A percentile compares a stretch with the other conserved stretches of the same genome.
Conservation (phyloP, 2,888 invertebrate species). For the Tipula unca region DNA sequence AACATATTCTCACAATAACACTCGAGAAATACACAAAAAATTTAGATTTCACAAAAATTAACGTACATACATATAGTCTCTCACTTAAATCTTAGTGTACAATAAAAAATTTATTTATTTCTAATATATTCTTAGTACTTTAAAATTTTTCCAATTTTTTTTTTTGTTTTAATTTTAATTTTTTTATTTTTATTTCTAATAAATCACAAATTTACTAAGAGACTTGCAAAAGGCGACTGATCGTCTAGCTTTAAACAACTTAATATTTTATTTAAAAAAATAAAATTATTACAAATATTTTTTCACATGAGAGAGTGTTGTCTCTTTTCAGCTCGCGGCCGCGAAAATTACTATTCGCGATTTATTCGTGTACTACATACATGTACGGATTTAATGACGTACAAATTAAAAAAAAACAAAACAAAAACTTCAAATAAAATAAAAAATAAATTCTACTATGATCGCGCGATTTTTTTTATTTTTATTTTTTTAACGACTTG, state of each 20-base stretch:
- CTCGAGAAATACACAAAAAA: not conserved
- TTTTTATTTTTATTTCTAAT: slow-evolving; percentile 1
- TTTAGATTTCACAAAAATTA: not conserved
- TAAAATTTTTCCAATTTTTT: not conserved
- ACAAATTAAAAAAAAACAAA: not conserved
- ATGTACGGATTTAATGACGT: slow-evolving; percentile 9
- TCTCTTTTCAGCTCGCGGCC: not conserved
- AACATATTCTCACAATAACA: not conserved
- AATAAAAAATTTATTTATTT: not conserved
- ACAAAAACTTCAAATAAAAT: not conserved
- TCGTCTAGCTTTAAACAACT: slow-evolving; percentile 48
- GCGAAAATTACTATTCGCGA: not conserved
- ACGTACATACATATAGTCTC: not conserved
- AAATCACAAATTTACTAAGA: slow-evolving; percentile 15
- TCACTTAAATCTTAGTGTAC: not conserved
- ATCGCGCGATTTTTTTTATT: not conserved
- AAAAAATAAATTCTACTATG: not conserved
- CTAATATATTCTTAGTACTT: not conserved
- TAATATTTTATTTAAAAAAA: slow-evolving; percentile 32
- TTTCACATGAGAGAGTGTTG: not conserved
- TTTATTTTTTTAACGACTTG: not conserved
- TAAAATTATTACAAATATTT: not conserved
- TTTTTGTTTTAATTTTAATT: not conserved
- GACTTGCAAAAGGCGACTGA: slow-evolving; percentile 47
- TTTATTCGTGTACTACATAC: not conserved